Conservation (phyloP, 2,797 vertebrate species). For the Pseudochirops cupreus region DNA sequence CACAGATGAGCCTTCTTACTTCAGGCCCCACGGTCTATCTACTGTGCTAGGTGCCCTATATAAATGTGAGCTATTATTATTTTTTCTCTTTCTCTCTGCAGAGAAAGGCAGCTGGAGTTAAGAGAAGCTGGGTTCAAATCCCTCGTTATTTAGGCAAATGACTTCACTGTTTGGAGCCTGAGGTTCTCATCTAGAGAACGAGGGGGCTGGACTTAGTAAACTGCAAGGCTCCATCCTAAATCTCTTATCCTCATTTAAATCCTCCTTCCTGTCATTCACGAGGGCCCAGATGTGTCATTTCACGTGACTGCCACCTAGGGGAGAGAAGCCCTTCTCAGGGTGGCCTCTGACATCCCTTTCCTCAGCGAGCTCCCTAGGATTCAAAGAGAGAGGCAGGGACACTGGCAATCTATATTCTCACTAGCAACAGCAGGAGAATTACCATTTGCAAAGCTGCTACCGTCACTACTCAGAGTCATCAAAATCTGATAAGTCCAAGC, state of each 20-base stretch:
- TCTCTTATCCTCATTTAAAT: slow-evolving; percentile 12
- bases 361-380: slow-evolving; percentile 19
- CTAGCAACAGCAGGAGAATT: slow-evolving; percentile 7
- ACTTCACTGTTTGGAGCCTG: background rate
- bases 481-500: slow-evolving; percentile 33
- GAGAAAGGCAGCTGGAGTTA: background rate
- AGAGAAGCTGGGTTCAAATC: background rate
- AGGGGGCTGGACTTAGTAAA: background rate
- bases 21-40: background rate
- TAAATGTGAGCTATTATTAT: background rate
- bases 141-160: background rate
- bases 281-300: background rate
- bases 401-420: slow-evolving; percentile 14
- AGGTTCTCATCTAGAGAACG: background rate
- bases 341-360: background rate
- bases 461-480: background rate
- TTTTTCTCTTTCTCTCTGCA: background rate
- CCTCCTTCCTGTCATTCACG: background rate
- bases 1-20: background rate
- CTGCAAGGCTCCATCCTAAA: background rate
- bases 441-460: slow-evolving; percentile 43
- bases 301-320: background rate
- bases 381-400: background rate
- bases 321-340: background rate
- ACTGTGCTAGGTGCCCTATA: background rate